Conservation (phyloP, 2,797 vertebrate species). For the Argentina silus region DNA sequence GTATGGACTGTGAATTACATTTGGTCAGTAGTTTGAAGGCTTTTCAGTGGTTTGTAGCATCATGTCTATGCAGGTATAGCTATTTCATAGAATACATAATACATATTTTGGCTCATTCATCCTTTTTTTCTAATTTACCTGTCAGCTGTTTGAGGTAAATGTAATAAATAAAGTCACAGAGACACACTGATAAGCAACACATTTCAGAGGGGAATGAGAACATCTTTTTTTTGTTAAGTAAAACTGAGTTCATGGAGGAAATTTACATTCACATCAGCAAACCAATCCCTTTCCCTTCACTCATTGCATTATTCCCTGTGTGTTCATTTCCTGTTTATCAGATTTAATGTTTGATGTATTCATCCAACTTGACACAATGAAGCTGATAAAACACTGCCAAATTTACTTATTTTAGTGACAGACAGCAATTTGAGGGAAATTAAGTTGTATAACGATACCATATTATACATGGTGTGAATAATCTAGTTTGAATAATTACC, state of each 20-base stretch:
- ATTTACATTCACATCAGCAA: slow-evolving; percentile 81
- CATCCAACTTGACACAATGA: slow-evolving; percentile 86
- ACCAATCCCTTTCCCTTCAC: slow-evolving; percentile 77
- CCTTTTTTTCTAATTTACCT: slow-evolving; percentile 71
- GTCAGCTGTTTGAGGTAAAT: slow-evolving; percentile 69
- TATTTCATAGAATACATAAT: slow-evolving; percentile 54
- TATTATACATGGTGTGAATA: slow-evolving; percentile 93
- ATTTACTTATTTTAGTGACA: slow-evolving; percentile 95
- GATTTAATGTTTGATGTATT: slow-evolving; percentile 87
- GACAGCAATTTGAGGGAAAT: slow-evolving; percentile 95
- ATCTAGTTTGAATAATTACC: slow-evolving; percentile 95
- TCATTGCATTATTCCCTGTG: slow-evolving; percentile 78
- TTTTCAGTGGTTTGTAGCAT: background rate
- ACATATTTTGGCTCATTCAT: slow-evolving; percentile 68
- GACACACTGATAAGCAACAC: slow-evolving; percentile 58
- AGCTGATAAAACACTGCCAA: slow-evolving; percentile 90
- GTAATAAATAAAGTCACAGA: slow-evolving; percentile 72
- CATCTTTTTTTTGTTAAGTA: slow-evolving; percentile 37
- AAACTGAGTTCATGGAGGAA: slow-evolving; percentile 43
- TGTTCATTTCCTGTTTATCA: slow-evolving; percentile 92
- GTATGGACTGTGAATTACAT: too few species aligned
- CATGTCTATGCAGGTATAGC: background rate
- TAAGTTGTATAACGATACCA: slow-evolving; percentile 90
- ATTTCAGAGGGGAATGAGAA: slow-evolving; percentile 49
- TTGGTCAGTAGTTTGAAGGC: background rate